phyloP scores from a whole-genome alignment of 2,888 invertebrate genomes.

The Drosophila birchii region DNA sequence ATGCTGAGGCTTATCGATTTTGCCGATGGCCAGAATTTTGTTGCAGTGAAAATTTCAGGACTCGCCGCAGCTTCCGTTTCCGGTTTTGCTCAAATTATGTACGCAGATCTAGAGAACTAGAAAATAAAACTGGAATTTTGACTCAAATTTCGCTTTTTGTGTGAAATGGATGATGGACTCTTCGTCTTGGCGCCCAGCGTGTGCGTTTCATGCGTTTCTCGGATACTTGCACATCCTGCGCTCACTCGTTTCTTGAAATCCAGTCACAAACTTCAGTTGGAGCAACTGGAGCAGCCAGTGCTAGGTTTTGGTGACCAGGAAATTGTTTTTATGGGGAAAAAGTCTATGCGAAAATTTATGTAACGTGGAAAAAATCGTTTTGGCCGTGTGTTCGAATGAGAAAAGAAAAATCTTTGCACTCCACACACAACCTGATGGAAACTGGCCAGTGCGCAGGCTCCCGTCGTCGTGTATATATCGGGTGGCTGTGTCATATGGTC shows the following conservation, averaged over 20 bases:
- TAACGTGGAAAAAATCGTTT: constrained; percentile 65
- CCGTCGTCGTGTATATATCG: constrained; percentile 66
- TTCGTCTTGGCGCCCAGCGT: constrained; percentile 50
- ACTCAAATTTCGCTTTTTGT: constrained; percentile 14
- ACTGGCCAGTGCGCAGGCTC: constrained; percentile 58
- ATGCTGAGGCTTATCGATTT: constrained; percentile 79
- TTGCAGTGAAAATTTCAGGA: constrained; percentile 22
- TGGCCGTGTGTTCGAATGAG: constrained; percentile 57
- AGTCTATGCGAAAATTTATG: constrained; percentile 54
- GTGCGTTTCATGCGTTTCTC: constrained; percentile 41
- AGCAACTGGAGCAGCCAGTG: constrained; percentile 12
- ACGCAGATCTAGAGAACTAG: constrained; percentile 14
- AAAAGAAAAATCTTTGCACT: constrained; percentile 69
- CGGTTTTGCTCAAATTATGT: constrained; percentile 2
- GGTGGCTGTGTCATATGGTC: constrained; percentile 54
- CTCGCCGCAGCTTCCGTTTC: constrained; percentile 25
- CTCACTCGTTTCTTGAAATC: constrained; percentile 56
- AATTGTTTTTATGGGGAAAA: constrained; percentile 12
- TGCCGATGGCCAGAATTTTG: constrained; percentile 42
- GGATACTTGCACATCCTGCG: constrained; percentile 60
- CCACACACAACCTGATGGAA: constrained; percentile 30
- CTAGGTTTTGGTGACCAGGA: background rate
- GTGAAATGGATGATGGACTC: constrained; percentile 14
- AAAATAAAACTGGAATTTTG: constrained; percentile 39
- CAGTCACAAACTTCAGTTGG: background rate